These are phyloP conservation scores for Callospermophilus lateralis DNA, from an alignment of 2,113 vertebrate species.

Conservation along the genomic window DNA sequence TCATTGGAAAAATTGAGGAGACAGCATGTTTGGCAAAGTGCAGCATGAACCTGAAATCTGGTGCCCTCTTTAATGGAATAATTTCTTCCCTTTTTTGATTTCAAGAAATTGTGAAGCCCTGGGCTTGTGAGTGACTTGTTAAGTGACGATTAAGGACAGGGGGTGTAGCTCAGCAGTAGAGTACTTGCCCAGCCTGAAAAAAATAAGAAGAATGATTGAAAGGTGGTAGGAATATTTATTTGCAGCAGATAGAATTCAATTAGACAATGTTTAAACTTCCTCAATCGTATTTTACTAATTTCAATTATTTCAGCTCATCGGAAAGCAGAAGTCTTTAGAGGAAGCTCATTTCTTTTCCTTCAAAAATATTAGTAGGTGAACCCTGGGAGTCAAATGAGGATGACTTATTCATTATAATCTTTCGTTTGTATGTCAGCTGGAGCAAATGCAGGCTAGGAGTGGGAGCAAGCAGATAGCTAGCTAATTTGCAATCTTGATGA, in stretches of 20 bases:
- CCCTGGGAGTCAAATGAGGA: not conserved
- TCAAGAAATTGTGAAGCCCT: not conserved
- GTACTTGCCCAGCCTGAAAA: not conserved
- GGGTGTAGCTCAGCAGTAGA: not conserved
- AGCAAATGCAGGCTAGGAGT: not conserved
- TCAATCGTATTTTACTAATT: slow-evolving; percentile 10
- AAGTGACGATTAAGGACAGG: not conserved
- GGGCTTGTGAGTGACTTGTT: not conserved
- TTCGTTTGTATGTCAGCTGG: not conserved
- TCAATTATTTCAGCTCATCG: slow-evolving; percentile 1
- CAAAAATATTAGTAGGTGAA: not conserved
- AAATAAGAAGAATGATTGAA: not conserved
- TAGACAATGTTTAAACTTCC: not conserved
- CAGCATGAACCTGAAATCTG: not conserved
- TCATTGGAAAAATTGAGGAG: not conserved
- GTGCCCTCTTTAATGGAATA: not conserved
- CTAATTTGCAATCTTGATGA: not conserved
- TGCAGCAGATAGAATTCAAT: slow-evolving; percentile 5
- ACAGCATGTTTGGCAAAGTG: not conserved
- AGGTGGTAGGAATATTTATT: slow-evolving; percentile 36
- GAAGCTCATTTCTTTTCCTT: not conserved
- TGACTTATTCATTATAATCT: not conserved
- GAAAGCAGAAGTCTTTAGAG: not conserved
- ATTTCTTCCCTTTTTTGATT: not conserved
- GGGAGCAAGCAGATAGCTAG: not conserved